A percentile compares a stretch with the other conserved stretches of the same genome.
Evolutionary conservation across 2,797 vertebrate species (phyloP).

Genomic region (Channallabes apus): DNA sequence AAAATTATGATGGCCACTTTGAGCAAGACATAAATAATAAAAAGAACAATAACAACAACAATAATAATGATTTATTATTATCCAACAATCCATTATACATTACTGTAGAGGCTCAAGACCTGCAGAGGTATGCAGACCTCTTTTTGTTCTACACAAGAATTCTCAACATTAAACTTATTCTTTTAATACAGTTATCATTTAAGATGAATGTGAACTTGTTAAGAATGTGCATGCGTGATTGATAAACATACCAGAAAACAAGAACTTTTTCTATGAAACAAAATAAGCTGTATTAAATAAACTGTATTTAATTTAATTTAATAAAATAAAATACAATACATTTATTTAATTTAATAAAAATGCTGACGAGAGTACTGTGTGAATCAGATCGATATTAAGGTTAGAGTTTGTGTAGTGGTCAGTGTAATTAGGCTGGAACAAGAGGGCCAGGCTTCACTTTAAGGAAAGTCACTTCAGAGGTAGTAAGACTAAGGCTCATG

Average conservation of each 20-base stretch:
- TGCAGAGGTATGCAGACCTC: neutral
- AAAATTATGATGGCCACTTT: neutral
- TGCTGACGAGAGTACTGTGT: neutral
- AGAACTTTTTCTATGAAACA: neutral
- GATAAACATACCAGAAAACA: neutral
- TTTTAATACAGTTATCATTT: too few species aligned
- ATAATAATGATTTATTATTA: neutral
- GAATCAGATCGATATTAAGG: neutral
- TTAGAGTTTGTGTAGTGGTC: neutral
- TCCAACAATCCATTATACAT: neutral
- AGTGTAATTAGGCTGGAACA: slow-evolving; percentile 4
- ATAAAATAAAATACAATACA: too few species aligned
- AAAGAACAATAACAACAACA: neutral
- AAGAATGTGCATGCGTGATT: neutral
- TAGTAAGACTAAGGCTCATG: neutral
- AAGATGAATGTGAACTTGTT: neutral
- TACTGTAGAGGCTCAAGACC: neutral
- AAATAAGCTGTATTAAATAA: neutral
- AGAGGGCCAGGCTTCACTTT: neutral
- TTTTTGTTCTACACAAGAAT: neutral
- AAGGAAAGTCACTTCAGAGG: neutral
- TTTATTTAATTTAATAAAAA: too few species aligned
- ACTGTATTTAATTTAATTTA: too few species aligned
- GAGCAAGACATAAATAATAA: neutral
- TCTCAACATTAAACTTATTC: neutral